Evolutionary conservation across 2,888 invertebrate species (phyloP).

Genomic region (Spisula subtruncata): DNA sequence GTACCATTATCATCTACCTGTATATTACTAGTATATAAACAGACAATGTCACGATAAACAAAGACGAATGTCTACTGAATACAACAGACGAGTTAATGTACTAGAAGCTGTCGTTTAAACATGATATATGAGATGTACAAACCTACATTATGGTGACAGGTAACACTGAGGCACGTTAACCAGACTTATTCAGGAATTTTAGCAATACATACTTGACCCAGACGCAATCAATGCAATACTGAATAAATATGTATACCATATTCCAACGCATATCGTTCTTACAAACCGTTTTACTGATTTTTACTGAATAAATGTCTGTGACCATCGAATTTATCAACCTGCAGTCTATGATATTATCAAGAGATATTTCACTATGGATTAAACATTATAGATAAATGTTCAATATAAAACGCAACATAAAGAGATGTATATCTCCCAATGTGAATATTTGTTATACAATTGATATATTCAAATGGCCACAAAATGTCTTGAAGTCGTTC

Average conservation of each 20-base stretch:
- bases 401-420: neutral
- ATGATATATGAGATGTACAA: too few relatives aligned
- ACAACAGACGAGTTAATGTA: too few relatives aligned
- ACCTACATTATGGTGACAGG: too few relatives aligned
- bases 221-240: conserved; percentile 8
- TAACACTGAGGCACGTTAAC: too few relatives aligned
- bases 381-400: neutral
- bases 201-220: neutral
- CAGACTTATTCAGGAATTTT: neutral
- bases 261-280: neutral
- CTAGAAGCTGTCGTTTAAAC: too few relatives aligned
- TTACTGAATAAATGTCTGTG: neutral
- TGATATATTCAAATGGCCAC: too few relatives aligned
- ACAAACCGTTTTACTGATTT: neutral
- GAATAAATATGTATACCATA: conserved; percentile 6
- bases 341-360: neutral
- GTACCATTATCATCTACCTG: too few relatives aligned
- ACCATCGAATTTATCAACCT: neutral
- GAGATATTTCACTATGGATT: neutral
- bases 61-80: too few relatives aligned
- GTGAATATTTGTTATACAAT: neutral
- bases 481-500: too few relatives aligned
- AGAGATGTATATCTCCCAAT: neutral
- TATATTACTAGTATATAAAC: too few relatives aligned
- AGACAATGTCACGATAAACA: neutral